Percentiles rank a stretch among this genome's conserved stretches.
phyloP scores from a whole-genome alignment of 2,113 vertebrate genomes.

The Piprites chloris region DNA sequence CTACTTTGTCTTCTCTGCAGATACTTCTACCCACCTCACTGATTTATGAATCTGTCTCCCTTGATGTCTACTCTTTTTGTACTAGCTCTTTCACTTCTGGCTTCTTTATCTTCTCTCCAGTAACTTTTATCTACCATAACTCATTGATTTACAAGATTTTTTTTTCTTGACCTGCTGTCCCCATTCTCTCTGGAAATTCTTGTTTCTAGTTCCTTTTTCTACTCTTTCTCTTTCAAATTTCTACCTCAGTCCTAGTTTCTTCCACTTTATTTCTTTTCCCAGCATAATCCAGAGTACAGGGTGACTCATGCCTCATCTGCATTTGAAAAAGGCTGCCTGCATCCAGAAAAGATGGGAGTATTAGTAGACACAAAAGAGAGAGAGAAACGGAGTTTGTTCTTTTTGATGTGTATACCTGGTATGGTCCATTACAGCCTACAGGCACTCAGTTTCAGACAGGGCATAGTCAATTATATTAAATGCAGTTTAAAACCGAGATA shows the following conservation, averaged over 20 bases:
- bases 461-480: neutral
- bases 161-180: neutral
- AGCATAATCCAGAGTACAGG: neutral
- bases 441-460: neutral
- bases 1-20: neutral
- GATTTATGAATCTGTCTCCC: neutral
- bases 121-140: neutral
- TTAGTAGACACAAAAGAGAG: neutral
- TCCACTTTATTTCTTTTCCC: neutral
- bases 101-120: neutral
- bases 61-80: neutral
- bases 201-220: neutral
- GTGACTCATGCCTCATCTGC: neutral
- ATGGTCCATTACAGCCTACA: neutral
- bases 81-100: neutral
- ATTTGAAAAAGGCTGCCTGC: neutral
- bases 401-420: neutral
- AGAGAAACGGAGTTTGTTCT: neutral
- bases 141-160: neutral
- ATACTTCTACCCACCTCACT: neutral
- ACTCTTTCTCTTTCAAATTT: neutral
- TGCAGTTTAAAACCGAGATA: neutral
- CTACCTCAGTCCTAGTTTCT: neutral
- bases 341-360: neutral
- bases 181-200: neutral